Conservation (phyloP, 1,140 invertebrate species). For the Drosophila jambulina region DNA sequence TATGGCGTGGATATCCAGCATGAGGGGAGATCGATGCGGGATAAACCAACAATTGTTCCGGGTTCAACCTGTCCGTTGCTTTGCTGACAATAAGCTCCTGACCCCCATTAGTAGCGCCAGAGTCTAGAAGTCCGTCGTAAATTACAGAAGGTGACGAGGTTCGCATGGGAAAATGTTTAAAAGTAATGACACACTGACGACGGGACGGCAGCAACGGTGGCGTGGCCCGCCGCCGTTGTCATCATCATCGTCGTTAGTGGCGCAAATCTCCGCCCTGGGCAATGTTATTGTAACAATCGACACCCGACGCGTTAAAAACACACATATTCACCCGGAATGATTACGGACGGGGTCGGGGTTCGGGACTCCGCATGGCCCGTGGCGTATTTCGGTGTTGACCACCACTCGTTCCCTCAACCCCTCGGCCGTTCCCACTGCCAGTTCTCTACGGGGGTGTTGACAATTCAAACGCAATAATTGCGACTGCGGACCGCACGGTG, state of each 20-base stretch:
- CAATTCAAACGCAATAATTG: constrained; percentile 83
- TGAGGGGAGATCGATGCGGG: constrained; percentile 1
- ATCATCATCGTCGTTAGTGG: constrained; percentile 65
- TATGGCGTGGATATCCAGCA: neutral
- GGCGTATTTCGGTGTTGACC: constrained; percentile 74
- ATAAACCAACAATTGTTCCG: constrained; percentile 16
- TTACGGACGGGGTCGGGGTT: constrained; percentile 3
- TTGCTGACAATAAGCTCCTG: neutral
- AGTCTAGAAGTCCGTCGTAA: constrained; percentile 51
- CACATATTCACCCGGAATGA: constrained; percentile 28
- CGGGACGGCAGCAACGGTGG: constrained; percentile 26
- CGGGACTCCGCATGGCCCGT: constrained; percentile 37
- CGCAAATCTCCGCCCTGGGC: constrained; percentile 75
- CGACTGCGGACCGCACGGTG: constrained; percentile 70
- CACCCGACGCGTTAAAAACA: constrained; percentile 66
- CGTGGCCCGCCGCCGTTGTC: constrained; percentile 34
- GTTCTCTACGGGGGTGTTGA: constrained; percentile 73
- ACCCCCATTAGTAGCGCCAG: constrained; percentile 19
- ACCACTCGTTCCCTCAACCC: constrained; percentile 13
- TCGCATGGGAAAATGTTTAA: constrained; percentile 52
- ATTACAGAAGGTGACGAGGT: constrained; percentile 72
- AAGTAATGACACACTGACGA: constrained; percentile 67
- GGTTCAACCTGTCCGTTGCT: neutral
- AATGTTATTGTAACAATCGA: constrained; percentile 81
- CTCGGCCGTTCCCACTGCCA: constrained; percentile 29